Percentiles rank a stretch among this genome's conserved stretches.
Evolutionary conservation across 2,888 invertebrate genomes (phyloP).

Genomic region (Pterostichus niger): DNA sequence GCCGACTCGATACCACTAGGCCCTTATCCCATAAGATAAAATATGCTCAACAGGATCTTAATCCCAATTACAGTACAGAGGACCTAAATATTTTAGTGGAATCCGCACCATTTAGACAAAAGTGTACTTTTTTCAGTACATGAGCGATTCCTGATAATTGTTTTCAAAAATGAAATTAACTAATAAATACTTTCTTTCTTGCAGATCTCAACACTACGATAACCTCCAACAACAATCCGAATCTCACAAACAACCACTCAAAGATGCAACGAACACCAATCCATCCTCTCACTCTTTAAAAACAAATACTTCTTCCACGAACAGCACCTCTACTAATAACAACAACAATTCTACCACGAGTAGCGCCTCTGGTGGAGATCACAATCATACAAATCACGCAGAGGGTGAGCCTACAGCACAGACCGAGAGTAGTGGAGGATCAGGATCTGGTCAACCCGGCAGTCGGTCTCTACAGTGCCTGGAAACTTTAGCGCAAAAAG

Average conservation of each 20-base stretch:
- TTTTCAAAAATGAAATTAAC: not conserved
- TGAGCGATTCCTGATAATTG: no score
- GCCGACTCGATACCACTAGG: no score
- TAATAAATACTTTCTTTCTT: slow-evolving; percentile 70
- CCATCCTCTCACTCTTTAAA: slow-evolving; percentile 63
- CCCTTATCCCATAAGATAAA: no score
- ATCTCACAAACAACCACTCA: slow-evolving; percentile 75
- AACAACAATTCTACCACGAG: slow-evolving; percentile 71
- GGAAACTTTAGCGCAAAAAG: slow-evolving; percentile 86
- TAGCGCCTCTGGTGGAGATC: slow-evolving; percentile 71
- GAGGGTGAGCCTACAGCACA: slow-evolving; percentile 41
- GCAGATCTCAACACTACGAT: slow-evolving; percentile 83
- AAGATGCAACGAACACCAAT: slow-evolving; percentile 76
- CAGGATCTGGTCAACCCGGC: slow-evolving; percentile 69
- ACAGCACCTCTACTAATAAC: slow-evolving; percentile 71
- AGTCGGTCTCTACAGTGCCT: slow-evolving; percentile 83
- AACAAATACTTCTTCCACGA: slow-evolving; percentile 63
- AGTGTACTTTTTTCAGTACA: no score
- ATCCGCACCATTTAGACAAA: no score
- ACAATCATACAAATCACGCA: slow-evolving; percentile 70
- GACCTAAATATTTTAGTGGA: no score
- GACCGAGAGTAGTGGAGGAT: slow-evolving; percentile 31
- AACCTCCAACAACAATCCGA: slow-evolving; percentile 80
- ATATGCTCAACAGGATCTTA: no score
- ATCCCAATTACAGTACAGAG: no score